Evolutionary conservation across 2,797 vertebrate species (phyloP), one percentile per base, ranked within the genome.

Genomic region (Cottoperca gobio): DNA sequence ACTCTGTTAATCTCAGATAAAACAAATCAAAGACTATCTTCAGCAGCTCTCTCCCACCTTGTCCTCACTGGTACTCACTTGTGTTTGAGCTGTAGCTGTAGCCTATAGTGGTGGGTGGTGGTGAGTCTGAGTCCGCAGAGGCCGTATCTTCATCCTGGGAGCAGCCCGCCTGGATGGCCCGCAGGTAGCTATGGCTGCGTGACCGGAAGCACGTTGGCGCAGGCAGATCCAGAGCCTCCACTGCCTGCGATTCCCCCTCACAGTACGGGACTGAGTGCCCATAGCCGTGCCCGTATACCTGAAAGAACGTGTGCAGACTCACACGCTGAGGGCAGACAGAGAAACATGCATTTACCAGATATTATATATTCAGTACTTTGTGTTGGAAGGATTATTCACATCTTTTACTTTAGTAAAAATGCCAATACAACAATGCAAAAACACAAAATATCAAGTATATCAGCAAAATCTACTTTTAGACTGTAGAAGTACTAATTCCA

Each of bases 111-210:
- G 95, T 94, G 35, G 96, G 95, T 0, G 97, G 96, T 0, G 97
- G 97, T 21, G 98, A 98, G 83, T 98, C 96, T 24, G 97, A 99
- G 89, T 96, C 96, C 71, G 96, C 78, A 40, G 98, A 99, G 70
- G 94, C 94, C 0, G 95, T 96, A 76, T 99, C 98, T 49, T 99
- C 97, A 10, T 99, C 98, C 93, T 99, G 97, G 64, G 98, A 98
- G 91, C 98, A 99, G 94, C 98, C 98, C 0, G 98, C 98, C 93
- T 99, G 98, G 93, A 99, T 99, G 88, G 98, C 98, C 26, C 97
- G 95, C 91, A 99, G 95, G 95, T 99, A 99, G 93, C 98, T 99
- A 94, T 99, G 98, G 93, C 97, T 99, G 84, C 98, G 96, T 3
- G 98, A 99, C 71, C 98, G 97, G 92, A 99, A 99, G 91, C 97